Base-by-base conservation (phyloP, 2,113 vertebrate genomes). In the Xiphias gladius region DNA sequence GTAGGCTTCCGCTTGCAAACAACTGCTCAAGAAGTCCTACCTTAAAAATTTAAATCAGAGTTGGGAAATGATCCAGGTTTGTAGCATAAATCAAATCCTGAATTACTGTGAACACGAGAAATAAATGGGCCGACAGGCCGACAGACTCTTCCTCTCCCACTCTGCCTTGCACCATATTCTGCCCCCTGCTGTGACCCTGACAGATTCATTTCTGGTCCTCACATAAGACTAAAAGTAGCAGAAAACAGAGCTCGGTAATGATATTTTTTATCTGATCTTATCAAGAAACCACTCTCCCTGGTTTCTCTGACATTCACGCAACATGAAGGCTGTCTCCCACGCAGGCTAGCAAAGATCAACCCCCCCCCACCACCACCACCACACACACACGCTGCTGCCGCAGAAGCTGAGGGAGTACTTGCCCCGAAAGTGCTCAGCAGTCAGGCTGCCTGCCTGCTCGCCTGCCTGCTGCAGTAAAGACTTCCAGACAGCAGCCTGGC, bases 401-500 rank as follows among this genome's bases (percentile, higher is more conserved):
- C 28, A 57, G 79, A 20, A 48, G 57, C 66, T 71, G 48, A 91
- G 91, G 89, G 91, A 84, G 78, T 83, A 83, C 89, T 86, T 86
- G 82, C 91, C 93, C 93, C 88, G 81, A 82, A 84, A 89, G 87
- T 85, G 76, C 80, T 39, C 69, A 84, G 84, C 74, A 76, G 75
- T 66, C 68, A 79, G 65, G 26, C 84, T 32, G 79, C 41, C 75
- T 75, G 79, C 62, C 75, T 66, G 76, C 54, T 37, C 59, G 82
- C 77, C 68, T 75, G 79, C 65, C 75, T 66, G 71, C 71, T 86
- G 84, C 86, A 67, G 85, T 90, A 90, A 95, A 93, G 88, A 68
- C 77, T 93, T 92, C 86, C 92, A 94, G 86, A 93, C 92, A 86
- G 86, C 86, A 87, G 81, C 76, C 87, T 86, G 88, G 83, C 92